Base-by-base conservation (phyloP, 2,888 invertebrate species). In the Epiblema foenella region DNA sequence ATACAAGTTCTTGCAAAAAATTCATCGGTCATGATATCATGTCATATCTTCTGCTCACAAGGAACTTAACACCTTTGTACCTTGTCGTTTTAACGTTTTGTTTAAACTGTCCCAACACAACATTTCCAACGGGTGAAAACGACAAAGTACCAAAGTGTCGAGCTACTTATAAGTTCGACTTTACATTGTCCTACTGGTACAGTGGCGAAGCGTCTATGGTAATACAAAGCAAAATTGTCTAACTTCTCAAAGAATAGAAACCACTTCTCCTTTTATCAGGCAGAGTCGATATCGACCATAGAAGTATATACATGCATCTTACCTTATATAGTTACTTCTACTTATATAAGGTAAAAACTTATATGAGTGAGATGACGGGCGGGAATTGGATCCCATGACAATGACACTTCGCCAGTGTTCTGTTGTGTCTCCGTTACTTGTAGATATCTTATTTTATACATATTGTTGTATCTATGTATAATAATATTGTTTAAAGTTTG, bases 111-210 rank as follows among this genome's bases (percentile, higher is more conserved):
- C n/a, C n/a, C n/a, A n/a, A n/a, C n/a, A n/a, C n/a, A n/a, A n/a
- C n/a, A n/a, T n/a, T n/a, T n/a, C n/a, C n/a, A n/a, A n/a, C n/a
- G n/a, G n/a, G n/a, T n/a, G n/a, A n/a, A n/a, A n/a, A n/a, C n/a
- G n/a, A n/a, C n/a, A n/a, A n/a, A n/a, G n/a, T n/a, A n/a, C n/a
- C n/a, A n/a, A n/a, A n/a, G n/a, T n/a, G n/a, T n/a, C n/a, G n/a
- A n/a, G n/a, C n/a, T n/a, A n/a, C n/a, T n/a, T n/a, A n/a, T n/a
- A n/a, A n/a, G n/a, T n/a, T n/a, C n/a, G n/a, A n/a, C n/a, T n/a
- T n/a, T n/a, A n/a, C 42, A 59, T 63, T 62, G n/a, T 39, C 62
- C 51, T n/a, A 20, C n/a, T 56, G 56, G 56, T 20, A 8, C 42
- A 42, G 42, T 24, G 59, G 58, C 20, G 42, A n/a, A n/a, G 10